Evolutionary conservation across 2,113 vertebrate species (phyloP).

Genomic region (Paralichthys olivaceus): DNA sequence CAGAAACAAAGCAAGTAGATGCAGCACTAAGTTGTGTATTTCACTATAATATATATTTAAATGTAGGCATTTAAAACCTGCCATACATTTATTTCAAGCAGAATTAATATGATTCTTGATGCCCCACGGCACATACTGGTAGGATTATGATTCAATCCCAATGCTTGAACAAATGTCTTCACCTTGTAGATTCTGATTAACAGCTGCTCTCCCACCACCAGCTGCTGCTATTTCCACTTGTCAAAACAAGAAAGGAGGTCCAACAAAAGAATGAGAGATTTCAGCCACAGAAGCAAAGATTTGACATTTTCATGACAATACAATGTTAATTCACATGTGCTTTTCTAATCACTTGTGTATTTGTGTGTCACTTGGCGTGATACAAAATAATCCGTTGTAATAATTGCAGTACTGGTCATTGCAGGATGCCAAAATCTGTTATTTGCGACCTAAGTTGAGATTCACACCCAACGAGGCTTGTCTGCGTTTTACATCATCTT

Average conservation of each 20-base stretch:
- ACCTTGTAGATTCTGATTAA: conserved; percentile 19
- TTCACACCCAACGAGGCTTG: background rate
- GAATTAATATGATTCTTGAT: background rate
- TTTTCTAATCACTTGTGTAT: too few species aligned
- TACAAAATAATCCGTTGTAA: background rate
- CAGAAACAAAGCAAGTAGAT: too few species aligned
- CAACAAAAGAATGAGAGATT: conserved; percentile 30
- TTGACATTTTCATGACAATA: too few species aligned
- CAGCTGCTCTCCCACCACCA: background rate
- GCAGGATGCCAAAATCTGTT: background rate
- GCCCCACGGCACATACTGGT: background rate
- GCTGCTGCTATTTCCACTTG: conserved; percentile 14
- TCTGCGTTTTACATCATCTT: background rate
- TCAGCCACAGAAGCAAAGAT: conserved; percentile 1
- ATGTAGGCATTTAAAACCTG: background rate
- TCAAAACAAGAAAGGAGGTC: conserved; percentile 13
- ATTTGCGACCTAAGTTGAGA: background rate
- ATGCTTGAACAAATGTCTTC: background rate
- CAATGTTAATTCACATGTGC: too few species aligned
- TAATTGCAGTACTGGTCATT: background rate
- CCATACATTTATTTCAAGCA: too few species aligned
- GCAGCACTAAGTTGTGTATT: too few species aligned
- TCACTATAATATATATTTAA: too few species aligned
- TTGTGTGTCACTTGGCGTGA: too few species aligned
- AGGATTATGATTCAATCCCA: background rate